Evolutionary conservation across 92 coral and sea anemone species (phyloP).

Genomic region (Pocillopora meandrina): DNA sequence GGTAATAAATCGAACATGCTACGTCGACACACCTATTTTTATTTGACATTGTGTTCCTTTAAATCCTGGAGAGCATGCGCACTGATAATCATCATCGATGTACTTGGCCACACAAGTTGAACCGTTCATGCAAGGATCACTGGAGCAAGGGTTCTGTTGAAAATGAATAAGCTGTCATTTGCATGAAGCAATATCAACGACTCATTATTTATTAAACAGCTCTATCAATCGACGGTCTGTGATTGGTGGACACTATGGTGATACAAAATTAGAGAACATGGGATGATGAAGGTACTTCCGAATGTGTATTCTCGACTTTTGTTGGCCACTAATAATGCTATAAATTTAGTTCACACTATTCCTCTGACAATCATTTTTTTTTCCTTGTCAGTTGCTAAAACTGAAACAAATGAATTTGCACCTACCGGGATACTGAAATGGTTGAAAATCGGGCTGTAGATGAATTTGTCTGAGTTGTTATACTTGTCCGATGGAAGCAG

Average conservation of each 20-base stretch:
- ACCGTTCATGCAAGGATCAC: neutral
- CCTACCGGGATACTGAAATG: neutral
- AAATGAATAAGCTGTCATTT: too few species aligned
- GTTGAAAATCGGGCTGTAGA: neutral
- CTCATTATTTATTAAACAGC: neutral
- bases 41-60: neutral
- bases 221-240: too few species aligned
- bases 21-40: neutral
- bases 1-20: too few species aligned
- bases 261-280: too few species aligned
- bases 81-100: neutral
- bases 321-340: too few species aligned
- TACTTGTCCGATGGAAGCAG: neutral
- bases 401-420: neutral
- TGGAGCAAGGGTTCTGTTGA: neutral
- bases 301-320: too few species aligned
- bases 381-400: neutral
- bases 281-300: too few species aligned
- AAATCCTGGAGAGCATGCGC: slow-evolving; percentile 7
- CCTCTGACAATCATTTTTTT: too few species aligned
- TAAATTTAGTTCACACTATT: too few species aligned
- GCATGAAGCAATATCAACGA: neutral
- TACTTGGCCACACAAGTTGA: neutral
- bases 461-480: neutral
- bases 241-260: too few species aligned